phyloP scores from a whole-genome alignment of 1,140 invertebrate species.

The Holcopasites calliopsidis region DNA sequence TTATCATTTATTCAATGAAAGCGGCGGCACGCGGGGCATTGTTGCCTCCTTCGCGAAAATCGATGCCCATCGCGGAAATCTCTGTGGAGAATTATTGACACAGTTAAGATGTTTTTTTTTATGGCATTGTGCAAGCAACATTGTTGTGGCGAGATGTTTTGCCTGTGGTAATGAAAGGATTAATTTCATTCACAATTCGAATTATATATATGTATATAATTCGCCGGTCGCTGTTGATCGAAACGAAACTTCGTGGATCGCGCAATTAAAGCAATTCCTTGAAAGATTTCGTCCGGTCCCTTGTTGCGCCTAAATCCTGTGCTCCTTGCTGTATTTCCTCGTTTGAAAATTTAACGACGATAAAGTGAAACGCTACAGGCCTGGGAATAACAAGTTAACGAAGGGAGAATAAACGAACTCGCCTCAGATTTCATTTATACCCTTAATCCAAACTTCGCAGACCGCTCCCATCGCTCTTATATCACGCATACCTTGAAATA shows the following conservation, averaged over 20 bases:
- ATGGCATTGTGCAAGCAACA: too few species aligned
- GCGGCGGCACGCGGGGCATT: background rate
- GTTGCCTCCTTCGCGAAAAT: background rate
- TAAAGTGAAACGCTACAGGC: background rate
- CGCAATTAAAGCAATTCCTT: too few species aligned
- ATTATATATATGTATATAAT: too few species aligned
- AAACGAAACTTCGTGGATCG: too few species aligned
- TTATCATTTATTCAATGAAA: constrained; percentile 51
- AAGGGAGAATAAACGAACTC: background rate
- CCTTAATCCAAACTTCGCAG: constrained; percentile 17
- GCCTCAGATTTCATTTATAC: background rate
- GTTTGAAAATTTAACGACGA: constrained; percentile 22
- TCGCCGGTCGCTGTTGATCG: too few species aligned
- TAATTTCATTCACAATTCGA: too few species aligned
- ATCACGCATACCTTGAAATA: constrained; percentile 11
- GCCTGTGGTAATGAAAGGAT: too few species aligned
- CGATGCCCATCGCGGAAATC: background rate
- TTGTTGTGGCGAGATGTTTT: too few species aligned
- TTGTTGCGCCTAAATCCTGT: too few species aligned
- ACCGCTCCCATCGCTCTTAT: constrained; percentile 24
- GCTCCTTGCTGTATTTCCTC: background rate
- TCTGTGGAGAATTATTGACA: constrained; percentile 6
- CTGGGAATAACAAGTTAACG: constrained; percentile 6
- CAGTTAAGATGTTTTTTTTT: background rate
- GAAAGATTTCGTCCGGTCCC: too few species aligned